phyloP scores from a whole-genome alignment of 1,140 invertebrate genomes.

The Lithobius niger region DNA sequence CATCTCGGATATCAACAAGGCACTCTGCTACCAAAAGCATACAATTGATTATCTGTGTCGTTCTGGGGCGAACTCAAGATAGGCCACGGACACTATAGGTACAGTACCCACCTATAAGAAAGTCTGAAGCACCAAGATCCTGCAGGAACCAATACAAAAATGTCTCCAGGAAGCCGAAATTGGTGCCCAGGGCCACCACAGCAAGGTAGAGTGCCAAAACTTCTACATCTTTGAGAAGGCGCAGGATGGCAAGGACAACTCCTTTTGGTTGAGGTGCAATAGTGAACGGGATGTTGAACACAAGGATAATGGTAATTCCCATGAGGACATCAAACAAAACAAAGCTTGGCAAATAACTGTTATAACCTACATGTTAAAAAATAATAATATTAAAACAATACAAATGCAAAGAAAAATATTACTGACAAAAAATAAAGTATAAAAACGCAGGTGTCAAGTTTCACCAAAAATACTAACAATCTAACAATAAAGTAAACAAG shows the following conservation, averaged over 20 bases:
- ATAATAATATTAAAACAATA: neutral
- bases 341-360: slow-evolving; percentile 5
- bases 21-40: too few relatives aligned
- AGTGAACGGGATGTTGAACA: neutral
- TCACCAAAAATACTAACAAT: too few relatives aligned
- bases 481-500: too few relatives aligned
- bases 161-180: slow-evolving; percentile 71
- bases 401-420: neutral
- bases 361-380: neutral
- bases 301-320: neutral
- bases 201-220: neutral
- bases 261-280: neutral
- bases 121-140: slow-evolving; percentile 59
- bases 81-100: too few relatives aligned
- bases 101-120: slow-evolving; percentile 59
- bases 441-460: too few relatives aligned
- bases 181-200: slow-evolving; percentile 37
- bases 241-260: neutral
- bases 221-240: slow-evolving; percentile 2
- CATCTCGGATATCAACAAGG: too few relatives aligned
- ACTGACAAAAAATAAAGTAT: too few relatives aligned
- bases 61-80: too few relatives aligned
- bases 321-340: slow-evolving; percentile 2
- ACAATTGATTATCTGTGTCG: too few relatives aligned
- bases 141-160: slow-evolving; percentile 76